phyloP scores from a whole-genome alignment of 2,888 invertebrate species.

The Ophion obscuratus region DNA sequence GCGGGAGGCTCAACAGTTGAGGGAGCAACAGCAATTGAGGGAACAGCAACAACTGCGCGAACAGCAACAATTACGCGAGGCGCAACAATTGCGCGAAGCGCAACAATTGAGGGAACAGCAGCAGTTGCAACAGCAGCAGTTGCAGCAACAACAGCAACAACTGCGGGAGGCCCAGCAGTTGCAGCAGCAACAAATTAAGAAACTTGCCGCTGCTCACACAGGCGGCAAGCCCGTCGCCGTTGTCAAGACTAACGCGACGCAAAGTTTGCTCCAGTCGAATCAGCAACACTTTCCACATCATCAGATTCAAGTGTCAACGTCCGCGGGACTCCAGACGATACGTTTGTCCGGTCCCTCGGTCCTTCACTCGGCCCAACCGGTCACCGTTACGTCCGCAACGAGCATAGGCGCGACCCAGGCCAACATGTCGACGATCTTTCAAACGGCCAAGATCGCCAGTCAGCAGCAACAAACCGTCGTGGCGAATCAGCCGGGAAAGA shows the following conservation, averaged over 20 bases:
- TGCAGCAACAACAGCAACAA: conserved; percentile 49
- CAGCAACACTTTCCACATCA: conserved; percentile 82
- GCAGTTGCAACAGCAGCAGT: conserved; percentile 46
- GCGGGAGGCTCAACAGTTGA: conserved; percentile 8
- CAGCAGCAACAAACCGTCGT: conserved; percentile 76
- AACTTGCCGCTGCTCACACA: conserved; percentile 72
- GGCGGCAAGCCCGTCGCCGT: conserved; percentile 80
- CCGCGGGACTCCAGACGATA: conserved; percentile 85
- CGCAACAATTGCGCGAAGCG: conserved; percentile 49
- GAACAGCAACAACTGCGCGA: conserved; percentile 32
- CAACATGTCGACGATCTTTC: conserved; percentile 83
- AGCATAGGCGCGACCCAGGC: conserved; percentile 79
- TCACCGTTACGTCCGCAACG: conserved; percentile 80
- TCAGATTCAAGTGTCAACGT: conserved; percentile 83
- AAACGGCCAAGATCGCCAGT: conserved; percentile 82
- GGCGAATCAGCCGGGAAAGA: conserved; percentile 77
- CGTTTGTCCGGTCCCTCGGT: conserved; percentile 85
- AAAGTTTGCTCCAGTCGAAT: conserved; percentile 82
- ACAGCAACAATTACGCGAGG: conserved; percentile 19
- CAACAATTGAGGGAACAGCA: conserved; percentile 41
- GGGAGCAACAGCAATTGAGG: conserved; percentile 29
- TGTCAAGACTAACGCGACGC: conserved; percentile 79
- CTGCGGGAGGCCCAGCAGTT: conserved; percentile 54
- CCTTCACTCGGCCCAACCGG: conserved; percentile 82
- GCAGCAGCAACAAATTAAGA: conserved; percentile 72